Evolutionary conservation across 2,113 vertebrate genomes (phyloP), one percentile per base, ranked within the genome.

Genomic region (Illadopsis cleaveri): DNA sequence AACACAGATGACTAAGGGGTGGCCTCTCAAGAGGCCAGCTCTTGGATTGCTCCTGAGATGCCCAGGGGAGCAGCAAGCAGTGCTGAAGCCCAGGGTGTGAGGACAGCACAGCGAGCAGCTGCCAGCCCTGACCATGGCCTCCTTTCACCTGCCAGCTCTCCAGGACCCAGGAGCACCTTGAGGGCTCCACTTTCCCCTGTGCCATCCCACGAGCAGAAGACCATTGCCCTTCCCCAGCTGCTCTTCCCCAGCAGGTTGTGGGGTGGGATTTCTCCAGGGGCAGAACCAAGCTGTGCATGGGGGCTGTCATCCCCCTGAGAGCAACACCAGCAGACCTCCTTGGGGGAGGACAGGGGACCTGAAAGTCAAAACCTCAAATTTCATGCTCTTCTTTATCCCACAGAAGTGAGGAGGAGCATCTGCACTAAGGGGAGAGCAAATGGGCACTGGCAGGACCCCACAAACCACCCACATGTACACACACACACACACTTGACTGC

Each of bases 201-300:
- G 1, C 22, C 42, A 9, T 33, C 44, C 27, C 40, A 5, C 5
- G 5, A 53, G 45, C 56, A 68, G 70, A 13, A 62, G 70, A 17
- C 3, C 28, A 28, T 5, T 23, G 30, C 23, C 38, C 27, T 0
- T 0, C 4, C n/a, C n/a, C n/a, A n/a, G 2, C 31, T 27, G 68
- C 37, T 70, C 28, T 25, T 35, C 40, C 3, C 6, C 23, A 31
- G n/a, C 0, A 8, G 50, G 13, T 5, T 5, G 10, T 3, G 2
- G 10, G 31, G 38, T 3, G 7, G 66, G 27, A 38, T 48, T 40
- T 44, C 58, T 54, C 17, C 0, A 0, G 37, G 40, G 0, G 1
- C 58, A 33, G 58, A 93, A 77, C 2, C 42, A 12, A 2, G 5
- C 21, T 51, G 23, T 50, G 20, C 50, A 53, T 4, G 14, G 45